Base-by-base conservation (phyloP, 2,797 vertebrate genomes). In the Sylvilagus floridanus region DNA sequence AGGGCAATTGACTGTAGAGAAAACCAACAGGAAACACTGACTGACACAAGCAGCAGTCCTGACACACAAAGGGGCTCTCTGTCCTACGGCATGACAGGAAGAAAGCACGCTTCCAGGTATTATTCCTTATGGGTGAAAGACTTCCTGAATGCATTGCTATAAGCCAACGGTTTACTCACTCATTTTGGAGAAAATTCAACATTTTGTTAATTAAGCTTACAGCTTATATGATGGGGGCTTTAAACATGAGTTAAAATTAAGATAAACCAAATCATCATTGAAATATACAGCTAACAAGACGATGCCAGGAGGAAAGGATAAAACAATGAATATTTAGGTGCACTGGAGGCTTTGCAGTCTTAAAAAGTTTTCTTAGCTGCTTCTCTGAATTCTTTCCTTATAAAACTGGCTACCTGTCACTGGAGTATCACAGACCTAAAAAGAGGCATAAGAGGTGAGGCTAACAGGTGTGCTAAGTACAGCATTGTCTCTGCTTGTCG, bases 1-100 rank as follows among this genome's bases (percentile, higher is more conserved):
- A 28, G 99, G 99, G 96, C 99, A 99, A 94, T 99, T 99, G 93
- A 99, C 99, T 99, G 97, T 76, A 75, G 84, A 95, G n/a, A 95
- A 95, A 96, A 72, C 35, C 86, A 86, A 62, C 47, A 75, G 17
- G 52, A 84, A 75, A 76, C 50, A 30, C 10, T 17, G 35, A 89
- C 10, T 66, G 47, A 19, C 24, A 26, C 1, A 28, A 68, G 62
- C 50, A 22, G 6, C 0, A n/a, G 11, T 3, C 21, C 21, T 0
- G 4, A 6, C 65, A 42, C 13, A 37, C 2, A 0, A 1, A 7
- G 8, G 19, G 72, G 19, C 37, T n/a, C 68, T 26, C 47, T 17
- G 9, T 19, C 14, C 30, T 21, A 65, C 86, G 76, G 22, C 57
- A 28, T 21, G 69, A 65, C 85, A 73, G 7, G 30, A 57, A 65